Evolutionary conservation across 1,140 invertebrate genomes (phyloP).

Genomic region (Aphis craccivora): DNA sequence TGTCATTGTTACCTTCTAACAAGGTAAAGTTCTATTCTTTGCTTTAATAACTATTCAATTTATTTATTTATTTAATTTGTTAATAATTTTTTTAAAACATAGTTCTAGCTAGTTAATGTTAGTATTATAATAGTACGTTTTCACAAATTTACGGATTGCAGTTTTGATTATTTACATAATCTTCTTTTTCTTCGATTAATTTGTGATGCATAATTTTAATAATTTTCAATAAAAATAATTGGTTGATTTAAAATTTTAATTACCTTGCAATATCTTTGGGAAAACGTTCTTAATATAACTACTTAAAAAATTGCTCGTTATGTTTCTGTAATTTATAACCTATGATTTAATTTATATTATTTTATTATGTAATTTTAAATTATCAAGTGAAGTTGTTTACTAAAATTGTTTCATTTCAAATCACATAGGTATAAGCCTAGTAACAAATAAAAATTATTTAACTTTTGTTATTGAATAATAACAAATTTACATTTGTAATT

Average conservation of each 20-base stretch:
- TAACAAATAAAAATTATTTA: neutral
- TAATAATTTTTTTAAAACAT: neutral
- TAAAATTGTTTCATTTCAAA: neutral
- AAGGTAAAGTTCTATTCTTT: slow-evolving; percentile 53
- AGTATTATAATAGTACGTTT: slow-evolving; percentile 33
- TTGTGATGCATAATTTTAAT: neutral
- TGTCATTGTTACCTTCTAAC: slow-evolving; percentile 57
- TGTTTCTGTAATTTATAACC: slow-evolving; percentile 12
- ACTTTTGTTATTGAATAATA: neutral
- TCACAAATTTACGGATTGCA: neutral
- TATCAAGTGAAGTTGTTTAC: neutral
- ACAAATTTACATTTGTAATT: neutral
- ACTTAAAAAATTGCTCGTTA: slow-evolving; percentile 8
- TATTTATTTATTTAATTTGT: slow-evolving; percentile 20
- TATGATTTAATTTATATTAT: neutral
- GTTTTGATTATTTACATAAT: neutral
- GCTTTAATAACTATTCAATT: slow-evolving; percentile 41
- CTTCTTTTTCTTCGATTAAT: neutral
- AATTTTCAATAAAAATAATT: neutral
- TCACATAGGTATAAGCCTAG: neutral
- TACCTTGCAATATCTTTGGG: slow-evolving; percentile 18
- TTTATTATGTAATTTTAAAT: neutral
- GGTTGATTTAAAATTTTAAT: neutral
- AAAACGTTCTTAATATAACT: slow-evolving; percentile 34
- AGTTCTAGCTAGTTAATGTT: neutral